Conservation (phyloP, 1,140 invertebrate species). For the Drosophila nikananu region DNA sequence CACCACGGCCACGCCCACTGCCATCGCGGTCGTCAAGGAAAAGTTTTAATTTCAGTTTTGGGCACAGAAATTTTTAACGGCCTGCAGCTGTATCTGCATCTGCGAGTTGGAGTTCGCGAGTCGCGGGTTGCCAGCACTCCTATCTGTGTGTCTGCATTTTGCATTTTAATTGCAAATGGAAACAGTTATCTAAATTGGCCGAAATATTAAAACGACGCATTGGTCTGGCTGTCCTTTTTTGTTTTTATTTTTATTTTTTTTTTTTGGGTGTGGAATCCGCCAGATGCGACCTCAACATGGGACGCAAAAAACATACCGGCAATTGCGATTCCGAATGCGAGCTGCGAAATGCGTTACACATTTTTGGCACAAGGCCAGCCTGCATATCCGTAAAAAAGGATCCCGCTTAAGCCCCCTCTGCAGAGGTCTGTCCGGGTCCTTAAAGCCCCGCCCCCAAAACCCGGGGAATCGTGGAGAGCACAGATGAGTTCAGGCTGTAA, state of each 20-base stretch:
- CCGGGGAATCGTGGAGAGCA: neutral
- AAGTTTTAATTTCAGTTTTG: constrained; percentile 81
- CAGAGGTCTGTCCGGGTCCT: constrained; percentile 3
- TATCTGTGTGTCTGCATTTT: constrained; percentile 73
- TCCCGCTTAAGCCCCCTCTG: constrained; percentile 38
- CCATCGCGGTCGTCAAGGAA: constrained; percentile 57
- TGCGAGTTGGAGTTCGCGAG: constrained; percentile 9
- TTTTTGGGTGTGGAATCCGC: constrained; percentile 13
- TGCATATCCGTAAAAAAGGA: constrained; percentile 32
- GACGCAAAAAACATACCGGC: constrained; percentile 30
- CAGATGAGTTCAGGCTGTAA: neutral
- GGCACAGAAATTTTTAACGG: constrained; percentile 62
- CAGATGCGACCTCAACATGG: constrained; percentile 33
- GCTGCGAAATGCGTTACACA: constrained; percentile 52
- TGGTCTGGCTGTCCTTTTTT: constrained; percentile 17
- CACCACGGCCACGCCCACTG: constrained; percentile 24
- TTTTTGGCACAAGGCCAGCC: constrained; percentile 59
- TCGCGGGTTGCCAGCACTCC: constrained; percentile 9
- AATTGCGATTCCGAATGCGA: constrained; percentile 19
- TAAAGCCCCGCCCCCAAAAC: neutral
- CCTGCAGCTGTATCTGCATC: constrained; percentile 37
- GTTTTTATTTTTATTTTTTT: constrained; percentile 19
- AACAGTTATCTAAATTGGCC: constrained; percentile 85
- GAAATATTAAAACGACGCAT: constrained; percentile 83
- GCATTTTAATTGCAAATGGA: constrained; percentile 85